phyloP scores from a whole-genome alignment of 2,797 vertebrate species.

The Cirrhinus molitorella region DNA sequence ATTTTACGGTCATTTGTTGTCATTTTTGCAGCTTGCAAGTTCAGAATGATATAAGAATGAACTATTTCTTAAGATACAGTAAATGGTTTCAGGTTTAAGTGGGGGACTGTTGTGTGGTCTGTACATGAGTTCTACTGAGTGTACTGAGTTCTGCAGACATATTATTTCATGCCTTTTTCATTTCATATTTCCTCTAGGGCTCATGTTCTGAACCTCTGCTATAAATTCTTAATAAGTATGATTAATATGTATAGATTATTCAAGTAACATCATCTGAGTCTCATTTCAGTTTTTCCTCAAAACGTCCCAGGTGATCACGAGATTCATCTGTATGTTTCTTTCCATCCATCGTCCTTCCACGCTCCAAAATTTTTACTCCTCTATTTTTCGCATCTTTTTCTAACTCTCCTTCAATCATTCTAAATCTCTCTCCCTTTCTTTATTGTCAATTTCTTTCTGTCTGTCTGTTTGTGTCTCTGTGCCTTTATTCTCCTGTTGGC shows the following conservation, averaged over 20 bases:
- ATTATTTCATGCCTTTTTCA: slow-evolving; percentile 20
- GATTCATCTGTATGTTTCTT: neutral
- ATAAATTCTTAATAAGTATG: slow-evolving; percentile 29
- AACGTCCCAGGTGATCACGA: neutral
- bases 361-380: neutral
- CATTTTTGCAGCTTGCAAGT: neutral
- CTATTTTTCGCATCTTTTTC: neutral
- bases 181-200: slow-evolving; percentile 7
- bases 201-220: slow-evolving; percentile 13
- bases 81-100: neutral
- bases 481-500: slow-evolving; percentile 3
- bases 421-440: neutral
- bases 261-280: slow-evolving; percentile 1
- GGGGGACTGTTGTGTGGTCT: neutral
- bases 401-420: slow-evolving; percentile 8
- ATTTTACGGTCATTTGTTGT: neutral
- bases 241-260: slow-evolving; percentile 39
- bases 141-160: neutral
- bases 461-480: slow-evolving; percentile 9
- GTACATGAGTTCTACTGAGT: neutral
- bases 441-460: neutral
- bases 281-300: neutral
- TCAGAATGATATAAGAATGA: neutral
- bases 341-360: neutral
- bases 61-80: neutral